phyloP scores from a whole-genome alignment of 2,888 invertebrate genomes.

The Halocaridina rubra region DNA sequence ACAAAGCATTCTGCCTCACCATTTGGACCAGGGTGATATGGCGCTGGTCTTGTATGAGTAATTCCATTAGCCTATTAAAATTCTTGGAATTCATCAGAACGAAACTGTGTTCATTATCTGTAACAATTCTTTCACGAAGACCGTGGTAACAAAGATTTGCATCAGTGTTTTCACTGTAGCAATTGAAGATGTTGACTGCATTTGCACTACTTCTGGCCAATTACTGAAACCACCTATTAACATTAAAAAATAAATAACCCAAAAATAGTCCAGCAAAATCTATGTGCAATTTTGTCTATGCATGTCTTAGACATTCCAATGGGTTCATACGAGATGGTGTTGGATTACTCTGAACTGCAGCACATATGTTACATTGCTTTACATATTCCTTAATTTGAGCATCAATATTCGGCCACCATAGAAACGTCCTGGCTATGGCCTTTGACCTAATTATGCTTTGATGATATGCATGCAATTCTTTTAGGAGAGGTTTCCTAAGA shows the following conservation, averaged over 20 bases:
- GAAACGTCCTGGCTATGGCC: conserved; percentile 12
- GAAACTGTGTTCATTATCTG: conserved; percentile 66
- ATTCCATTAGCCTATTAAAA: too few relatives aligned
- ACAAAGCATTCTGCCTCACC: too few relatives aligned
- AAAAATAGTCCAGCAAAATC: conserved; percentile 66
- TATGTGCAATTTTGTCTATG: conserved; percentile 66
- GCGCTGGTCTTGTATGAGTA: too few relatives aligned
- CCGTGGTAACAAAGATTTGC: conserved; percentile 64
- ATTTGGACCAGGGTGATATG: too few relatives aligned
- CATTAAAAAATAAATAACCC: too few relatives aligned
- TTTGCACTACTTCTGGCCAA: conserved; percentile 60
- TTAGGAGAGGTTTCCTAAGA: neutral
- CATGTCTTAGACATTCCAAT: conserved; percentile 64
- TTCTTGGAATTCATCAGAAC: too few relatives aligned
- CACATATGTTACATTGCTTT: neutral
- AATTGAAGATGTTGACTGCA: conserved; percentile 36
- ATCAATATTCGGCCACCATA: conserved; percentile 22
- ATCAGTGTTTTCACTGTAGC: conserved; percentile 58
- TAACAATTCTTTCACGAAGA: conserved; percentile 64
- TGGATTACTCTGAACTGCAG: neutral
- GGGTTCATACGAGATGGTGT: conserved; percentile 48
- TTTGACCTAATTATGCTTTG: conserved; percentile 16
- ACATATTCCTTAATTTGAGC: neutral
- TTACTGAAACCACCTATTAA: conserved; percentile 64
- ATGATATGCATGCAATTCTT: conserved; percentile 17